Percentiles rank a stretch among this genome's conserved stretches.
Conservation (phyloP, 2,888 invertebrate genomes). For the Acronicta alni region DNA sequence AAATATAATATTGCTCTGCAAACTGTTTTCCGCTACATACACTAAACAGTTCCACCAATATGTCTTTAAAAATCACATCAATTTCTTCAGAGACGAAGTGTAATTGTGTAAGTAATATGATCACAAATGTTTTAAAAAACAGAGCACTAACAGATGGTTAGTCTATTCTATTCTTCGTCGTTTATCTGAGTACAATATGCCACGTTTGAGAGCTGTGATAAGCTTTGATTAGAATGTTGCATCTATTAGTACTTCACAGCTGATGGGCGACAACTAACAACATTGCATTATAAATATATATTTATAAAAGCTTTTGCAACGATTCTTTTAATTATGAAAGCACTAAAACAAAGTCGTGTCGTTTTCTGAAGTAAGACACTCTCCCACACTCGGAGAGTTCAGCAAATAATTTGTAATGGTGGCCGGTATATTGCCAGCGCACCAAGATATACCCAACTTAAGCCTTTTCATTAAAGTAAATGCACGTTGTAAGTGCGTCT, state of each 20-base stretch:
- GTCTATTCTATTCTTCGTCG: neutral
- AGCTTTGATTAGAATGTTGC: neutral
- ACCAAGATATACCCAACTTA: neutral
- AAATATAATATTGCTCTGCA: too few relatives aligned
- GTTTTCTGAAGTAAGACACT: neutral
- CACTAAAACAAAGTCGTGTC: neutral
- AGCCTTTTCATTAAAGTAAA: too few relatives aligned
- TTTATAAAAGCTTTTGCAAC: neutral
- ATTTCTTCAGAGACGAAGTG: too few relatives aligned
- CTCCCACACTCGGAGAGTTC: neutral
- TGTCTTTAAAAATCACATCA: too few relatives aligned
- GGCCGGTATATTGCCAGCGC: neutral
- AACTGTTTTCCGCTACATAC: too few relatives aligned
- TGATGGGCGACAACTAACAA: slow-evolving; percentile 1
- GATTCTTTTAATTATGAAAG: neutral
- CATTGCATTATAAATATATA: neutral
- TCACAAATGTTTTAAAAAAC: neutral
- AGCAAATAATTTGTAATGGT: neutral
- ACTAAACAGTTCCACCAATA: too few relatives aligned
- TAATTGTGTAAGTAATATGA: too few relatives aligned
- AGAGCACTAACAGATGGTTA: slow-evolving; percentile 17
- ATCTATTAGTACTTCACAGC: neutral
- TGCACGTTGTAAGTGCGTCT: too few relatives aligned
- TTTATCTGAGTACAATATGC: slow-evolving; percentile 4
- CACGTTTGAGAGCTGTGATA: neutral